phyloP scores from a whole-genome alignment of 2,113 vertebrate species.

The Geococcyx californianus region DNA sequence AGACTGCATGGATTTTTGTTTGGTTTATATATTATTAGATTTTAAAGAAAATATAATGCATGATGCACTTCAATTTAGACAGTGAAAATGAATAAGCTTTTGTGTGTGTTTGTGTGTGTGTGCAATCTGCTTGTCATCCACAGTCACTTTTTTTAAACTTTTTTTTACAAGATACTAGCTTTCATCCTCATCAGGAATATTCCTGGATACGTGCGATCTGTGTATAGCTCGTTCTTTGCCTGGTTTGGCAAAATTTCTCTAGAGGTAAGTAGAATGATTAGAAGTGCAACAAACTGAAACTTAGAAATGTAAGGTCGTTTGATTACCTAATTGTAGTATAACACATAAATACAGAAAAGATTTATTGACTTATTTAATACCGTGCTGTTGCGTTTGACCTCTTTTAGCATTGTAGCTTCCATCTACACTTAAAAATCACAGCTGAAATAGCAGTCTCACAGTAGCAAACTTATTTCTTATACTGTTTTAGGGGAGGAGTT shows the following conservation, averaged over 20 bases:
- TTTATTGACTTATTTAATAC: neutral
- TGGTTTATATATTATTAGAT: neutral
- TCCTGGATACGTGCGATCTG: conserved; percentile 90
- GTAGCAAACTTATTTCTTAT: neutral
- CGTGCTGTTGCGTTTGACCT: neutral
- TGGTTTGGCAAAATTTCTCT: conserved; percentile 98
- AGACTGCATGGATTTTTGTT: neutral
- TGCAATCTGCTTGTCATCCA: neutral
- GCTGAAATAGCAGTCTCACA: neutral
- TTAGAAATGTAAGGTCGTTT: neutral
- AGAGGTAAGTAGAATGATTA: conserved; percentile 82
- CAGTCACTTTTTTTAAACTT: neutral
- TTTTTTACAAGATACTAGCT: conserved; percentile 85
- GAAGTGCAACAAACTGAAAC: neutral
- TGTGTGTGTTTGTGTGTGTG: neutral
- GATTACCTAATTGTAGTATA: neutral
- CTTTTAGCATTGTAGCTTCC: neutral
- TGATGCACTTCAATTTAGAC: neutral
- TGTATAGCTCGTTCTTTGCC: conserved; percentile 97
- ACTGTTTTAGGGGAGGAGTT: neutral
- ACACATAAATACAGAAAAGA: neutral
- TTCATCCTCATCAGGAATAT: conserved; percentile 98
- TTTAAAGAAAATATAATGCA: neutral
- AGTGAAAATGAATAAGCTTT: neutral
- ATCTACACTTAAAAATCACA: neutral